phyloP scores from a whole-genome alignment of 2,888 invertebrate species.

The Drosophila merina region DNA sequence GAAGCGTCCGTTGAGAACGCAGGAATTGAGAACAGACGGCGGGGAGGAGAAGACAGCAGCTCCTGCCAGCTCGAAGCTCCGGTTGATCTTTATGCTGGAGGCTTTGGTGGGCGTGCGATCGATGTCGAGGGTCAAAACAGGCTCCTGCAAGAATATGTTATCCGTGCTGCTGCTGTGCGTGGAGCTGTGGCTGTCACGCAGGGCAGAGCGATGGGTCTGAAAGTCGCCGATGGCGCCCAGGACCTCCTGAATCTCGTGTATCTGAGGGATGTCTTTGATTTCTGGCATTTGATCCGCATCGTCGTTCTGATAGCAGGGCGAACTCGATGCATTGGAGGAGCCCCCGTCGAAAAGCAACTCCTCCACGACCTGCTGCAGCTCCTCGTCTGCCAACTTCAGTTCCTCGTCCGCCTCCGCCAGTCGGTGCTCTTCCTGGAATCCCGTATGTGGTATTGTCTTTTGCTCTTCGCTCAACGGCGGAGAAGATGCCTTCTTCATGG shows the following conservation, averaged over 20 bases:
- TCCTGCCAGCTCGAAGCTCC: slow-evolving; percentile 77
- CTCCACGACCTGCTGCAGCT: slow-evolving; percentile 43
- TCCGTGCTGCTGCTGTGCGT: slow-evolving; percentile 77
- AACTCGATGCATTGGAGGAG: slow-evolving; percentile 56
- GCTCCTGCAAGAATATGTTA: slow-evolving; percentile 84
- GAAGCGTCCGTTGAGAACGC: slow-evolving; percentile 81
- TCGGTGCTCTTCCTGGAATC: slow-evolving; percentile 20
- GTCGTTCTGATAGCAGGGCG: slow-evolving; percentile 58
- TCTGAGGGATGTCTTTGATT: slow-evolving; percentile 8
- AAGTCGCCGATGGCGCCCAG: slow-evolving; percentile 40
- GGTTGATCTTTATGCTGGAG: slow-evolving; percentile 83
- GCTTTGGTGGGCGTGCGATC: slow-evolving; percentile 84
- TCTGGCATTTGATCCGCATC: slow-evolving; percentile 39
- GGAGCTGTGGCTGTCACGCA: slow-evolving; percentile 77
- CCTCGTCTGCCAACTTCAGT: slow-evolving; percentile 43
- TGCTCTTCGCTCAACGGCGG: slow-evolving; percentile 40
- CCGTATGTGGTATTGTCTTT: slow-evolving; percentile 58
- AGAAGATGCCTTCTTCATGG: slow-evolving; percentile 43
- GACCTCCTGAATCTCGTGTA: slow-evolving; percentile 15
- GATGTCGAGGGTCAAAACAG: slow-evolving; percentile 83
- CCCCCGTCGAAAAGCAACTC: slow-evolving; percentile 51
- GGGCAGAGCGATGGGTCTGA: slow-evolving; percentile 65
- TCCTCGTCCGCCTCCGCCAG: slow-evolving; percentile 18
- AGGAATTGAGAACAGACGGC: slow-evolving; percentile 66
- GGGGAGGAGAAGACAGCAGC: slow-evolving; percentile 82